Evolutionary conservation across 1,140 invertebrate genomes (phyloP), one percentile per base, ranked within the genome.

Genomic region (Tribolium castaneum): DNA sequence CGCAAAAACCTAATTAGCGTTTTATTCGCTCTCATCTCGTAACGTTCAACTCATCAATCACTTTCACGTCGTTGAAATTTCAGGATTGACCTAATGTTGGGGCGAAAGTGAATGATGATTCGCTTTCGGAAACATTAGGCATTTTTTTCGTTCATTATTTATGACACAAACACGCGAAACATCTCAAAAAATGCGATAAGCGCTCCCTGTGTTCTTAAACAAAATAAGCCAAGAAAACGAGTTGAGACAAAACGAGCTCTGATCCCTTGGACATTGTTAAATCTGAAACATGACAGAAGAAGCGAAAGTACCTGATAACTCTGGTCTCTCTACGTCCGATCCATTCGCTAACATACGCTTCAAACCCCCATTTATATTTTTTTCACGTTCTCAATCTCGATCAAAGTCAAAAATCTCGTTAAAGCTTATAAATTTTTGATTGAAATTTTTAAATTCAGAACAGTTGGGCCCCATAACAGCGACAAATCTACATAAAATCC

Each of bases 341-440:
- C 12, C 16, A 52, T 13, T 14, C 12, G 13, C 14, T 59, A 59
- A 59, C 54, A 59, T 25, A 59, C 54, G 54, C 54, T 22, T 59
- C 19, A 59, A 25, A 59, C 10, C 54, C 54, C 9, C 19, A 25
- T 59, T 59, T 59, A 19, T 59, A 59, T 59, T 59, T 59, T 59
- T 59, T 59, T 25, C 54, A 59, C 54, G 54, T 59, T n/a, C 16
- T n/a, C 54, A 59, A 59, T 59, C 19, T 59, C 54, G 16, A 59
- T 59, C 54, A 59, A 19, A 59, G 54, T 59, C 14, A 59, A 59
- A 59, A 59, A 59, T 59, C 54, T 59, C 19, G 54, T 59, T 59
- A 59, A 59, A 59, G 14, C 54, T 59, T 59, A 59, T 59, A 59
- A 59, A 59, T 59, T 59, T 59, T 59, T 59, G 54, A 59, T 59